phyloP scores from a whole-genome alignment of 1,140 invertebrate species.

The Pseudomyrmex concolor region DNA sequence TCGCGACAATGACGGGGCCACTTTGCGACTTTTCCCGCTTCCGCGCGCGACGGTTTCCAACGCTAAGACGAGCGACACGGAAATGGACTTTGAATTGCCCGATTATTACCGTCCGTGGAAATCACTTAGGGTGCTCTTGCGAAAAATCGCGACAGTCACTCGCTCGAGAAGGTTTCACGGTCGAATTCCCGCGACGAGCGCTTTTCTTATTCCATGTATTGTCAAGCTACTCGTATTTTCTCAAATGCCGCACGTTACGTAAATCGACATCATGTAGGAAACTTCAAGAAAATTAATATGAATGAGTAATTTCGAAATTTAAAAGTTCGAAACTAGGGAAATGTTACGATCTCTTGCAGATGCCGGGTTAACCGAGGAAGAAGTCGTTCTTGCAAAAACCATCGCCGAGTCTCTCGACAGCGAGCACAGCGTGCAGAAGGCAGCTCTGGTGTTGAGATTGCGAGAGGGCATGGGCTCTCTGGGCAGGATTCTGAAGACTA shows the following conservation, averaged over 20 bases:
- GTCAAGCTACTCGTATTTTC: neutral
- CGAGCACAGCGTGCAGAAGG: slow-evolving; percentile 89
- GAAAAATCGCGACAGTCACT: neutral
- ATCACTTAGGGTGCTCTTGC: slow-evolving; percentile 48
- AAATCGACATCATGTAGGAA: neutral
- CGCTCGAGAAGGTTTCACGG: neutral
- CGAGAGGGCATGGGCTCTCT: slow-evolving; percentile 94
- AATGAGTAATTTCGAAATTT: neutral
- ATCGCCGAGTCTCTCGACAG: slow-evolving; percentile 90
- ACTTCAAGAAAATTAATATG: neutral
- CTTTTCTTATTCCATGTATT: neutral
- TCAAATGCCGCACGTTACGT: neutral
- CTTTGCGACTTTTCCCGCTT: slow-evolving; percentile 59
- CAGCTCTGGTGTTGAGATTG: slow-evolving; percentile 92
- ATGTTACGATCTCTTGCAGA: slow-evolving; percentile 84
- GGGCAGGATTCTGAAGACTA: slow-evolving; percentile 94
- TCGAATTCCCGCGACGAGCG: neutral
- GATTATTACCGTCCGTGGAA: slow-evolving; percentile 67
- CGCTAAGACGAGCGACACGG: slow-evolving; percentile 62
- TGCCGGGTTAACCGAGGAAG: slow-evolving; percentile 94
- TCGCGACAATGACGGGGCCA: slow-evolving; percentile 64
- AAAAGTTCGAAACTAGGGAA: neutral
- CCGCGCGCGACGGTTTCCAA: slow-evolving; percentile 25
- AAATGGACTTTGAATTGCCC: slow-evolving; percentile 81
- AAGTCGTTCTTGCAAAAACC: slow-evolving; percentile 93